Base-by-base conservation (phyloP, 2,113 vertebrate genomes). In the Motacilla alba region DNA sequence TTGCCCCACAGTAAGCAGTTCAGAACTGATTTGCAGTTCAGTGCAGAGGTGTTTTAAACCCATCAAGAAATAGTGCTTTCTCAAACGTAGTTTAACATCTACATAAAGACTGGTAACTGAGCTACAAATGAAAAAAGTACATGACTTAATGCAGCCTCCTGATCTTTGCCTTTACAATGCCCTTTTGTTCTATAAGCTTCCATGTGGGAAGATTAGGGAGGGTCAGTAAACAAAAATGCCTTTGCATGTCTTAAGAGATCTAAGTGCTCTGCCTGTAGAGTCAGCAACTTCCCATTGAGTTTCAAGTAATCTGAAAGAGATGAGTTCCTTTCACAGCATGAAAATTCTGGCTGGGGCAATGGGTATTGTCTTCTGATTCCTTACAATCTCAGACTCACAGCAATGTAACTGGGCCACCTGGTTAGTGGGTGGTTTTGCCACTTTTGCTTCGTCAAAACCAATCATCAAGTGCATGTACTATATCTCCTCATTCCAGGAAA, bases 101-200 rank as follows among this genome's bases (percentile, higher is more conserved):
- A 22, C 50, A 30, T 23, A 44, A 89, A 84, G 58, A 7, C n/a
- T 62, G 33, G 22, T 73, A 47, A 66, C 50, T 33, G 73, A 73
- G 21, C 43, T 91, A 50, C 69, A 87, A 63, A 39, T 70, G 21
- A 23, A 23, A 60, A 64, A 79, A 68, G 35, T 47, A 23, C 33
- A 79, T 79, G 88, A 93, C 64, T 95, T 78, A 86, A 78, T 83
- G 33, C 73, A 94, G 83, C 35, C 88, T 81, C 90, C 85, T 90
- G 94, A 77, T 96, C 93, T 95, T 87, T 94, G 83, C 85, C 92
- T 92, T 94, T 89, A 93, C 73, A 96, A 90, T 94, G 86, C 80
- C 86, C 81, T 94, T 96, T 96, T 96, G 93, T 96, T 94, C 95
- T 74, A 53, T 93, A 90, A 94, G 17, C 82, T 95, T 95, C 92